Conservation (phyloP, 2,888 invertebrate species). For the Pecten maximus region DNA sequence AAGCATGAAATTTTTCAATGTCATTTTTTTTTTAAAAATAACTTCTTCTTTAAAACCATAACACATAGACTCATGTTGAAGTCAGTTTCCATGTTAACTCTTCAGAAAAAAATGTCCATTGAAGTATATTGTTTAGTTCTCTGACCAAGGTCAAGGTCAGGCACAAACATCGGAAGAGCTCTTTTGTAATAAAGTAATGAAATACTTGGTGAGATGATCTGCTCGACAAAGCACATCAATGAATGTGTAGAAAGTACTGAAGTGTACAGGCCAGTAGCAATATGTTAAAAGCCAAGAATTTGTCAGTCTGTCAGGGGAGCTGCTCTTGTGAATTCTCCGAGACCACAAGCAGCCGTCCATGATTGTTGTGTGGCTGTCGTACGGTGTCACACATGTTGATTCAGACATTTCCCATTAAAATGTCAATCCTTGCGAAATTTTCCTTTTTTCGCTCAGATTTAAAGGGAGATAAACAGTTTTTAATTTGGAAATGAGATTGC, state of each 20-base stretch:
- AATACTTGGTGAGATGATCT: background rate
- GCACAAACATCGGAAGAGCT: background rate
- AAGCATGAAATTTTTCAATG: too few species aligned
- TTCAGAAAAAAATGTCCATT: background rate
- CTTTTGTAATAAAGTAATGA: background rate
- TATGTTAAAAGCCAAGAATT: constrained; percentile 29
- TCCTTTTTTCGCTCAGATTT: background rate
- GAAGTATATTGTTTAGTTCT: background rate
- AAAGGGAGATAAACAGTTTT: background rate
- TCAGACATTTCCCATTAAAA: constrained; percentile 33
- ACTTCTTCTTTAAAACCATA: too few species aligned
- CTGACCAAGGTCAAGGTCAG: background rate
- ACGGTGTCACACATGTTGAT: background rate
- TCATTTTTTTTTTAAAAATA: too few species aligned
- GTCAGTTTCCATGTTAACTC: too few species aligned
- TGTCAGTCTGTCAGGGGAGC: background rate
- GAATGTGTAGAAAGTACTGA: background rate
- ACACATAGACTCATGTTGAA: too few species aligned
- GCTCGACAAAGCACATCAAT: background rate
- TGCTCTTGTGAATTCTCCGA: background rate
- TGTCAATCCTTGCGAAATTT: background rate
- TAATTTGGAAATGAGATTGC: constrained; percentile 14
- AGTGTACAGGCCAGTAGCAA: background rate
- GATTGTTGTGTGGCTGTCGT: background rate
- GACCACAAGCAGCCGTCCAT: background rate